Percentiles rank a stretch among this genome's conserved stretches.
Evolutionary conservation across 1,140 invertebrate genomes (phyloP).

Genomic region (Drosophila bipectinata): DNA sequence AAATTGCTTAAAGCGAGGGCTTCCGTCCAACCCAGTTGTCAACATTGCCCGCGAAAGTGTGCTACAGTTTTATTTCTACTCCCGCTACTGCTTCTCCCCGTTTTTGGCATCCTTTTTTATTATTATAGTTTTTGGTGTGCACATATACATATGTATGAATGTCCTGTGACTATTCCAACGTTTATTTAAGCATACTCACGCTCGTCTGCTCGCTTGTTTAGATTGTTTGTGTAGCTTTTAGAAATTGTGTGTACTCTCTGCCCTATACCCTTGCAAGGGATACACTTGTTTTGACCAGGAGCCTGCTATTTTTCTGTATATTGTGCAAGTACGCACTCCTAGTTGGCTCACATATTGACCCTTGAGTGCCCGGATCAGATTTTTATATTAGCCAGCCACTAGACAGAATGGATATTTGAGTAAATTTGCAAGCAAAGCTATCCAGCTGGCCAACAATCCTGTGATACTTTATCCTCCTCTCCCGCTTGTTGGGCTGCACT

Average conservation of each 20-base stretch:
- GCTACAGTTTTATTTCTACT: conserved; percentile 51
- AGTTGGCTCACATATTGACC: conserved; percentile 6
- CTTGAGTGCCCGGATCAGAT: conserved; percentile 1
- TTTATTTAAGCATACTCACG: conserved; percentile 69
- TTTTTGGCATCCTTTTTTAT: conserved; percentile 38
- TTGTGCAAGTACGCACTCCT: not conserved
- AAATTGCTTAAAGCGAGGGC: conserved; percentile 60
- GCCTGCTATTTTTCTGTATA: not conserved
- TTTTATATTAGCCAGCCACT: conserved; percentile 10
- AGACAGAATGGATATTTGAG: conserved; percentile 6
- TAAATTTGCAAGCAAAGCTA: conserved; percentile 8
- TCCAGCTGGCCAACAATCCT: conserved; percentile 16
- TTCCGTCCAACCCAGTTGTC: conserved; percentile 24
- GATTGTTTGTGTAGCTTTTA: conserved; percentile 52
- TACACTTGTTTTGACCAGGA: conserved; percentile 1
- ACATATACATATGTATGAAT: conserved; percentile 27
- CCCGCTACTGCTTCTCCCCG: not conserved
- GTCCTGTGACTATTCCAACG: conserved; percentile 49
- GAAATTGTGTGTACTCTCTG: conserved; percentile 64
- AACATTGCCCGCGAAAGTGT: conserved; percentile 48
- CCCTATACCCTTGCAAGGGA: conserved; percentile 14
- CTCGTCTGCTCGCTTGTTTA: conserved; percentile 36
- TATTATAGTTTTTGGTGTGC: conserved; percentile 23
- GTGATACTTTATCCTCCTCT: conserved; percentile 11
- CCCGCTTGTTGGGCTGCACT: conserved; percentile 43